Percentiles rank a stretch among this genome's conserved stretches.
phyloP scores from a whole-genome alignment of 2,797 vertebrate species.

The Gymnothorax reevesii region DNA sequence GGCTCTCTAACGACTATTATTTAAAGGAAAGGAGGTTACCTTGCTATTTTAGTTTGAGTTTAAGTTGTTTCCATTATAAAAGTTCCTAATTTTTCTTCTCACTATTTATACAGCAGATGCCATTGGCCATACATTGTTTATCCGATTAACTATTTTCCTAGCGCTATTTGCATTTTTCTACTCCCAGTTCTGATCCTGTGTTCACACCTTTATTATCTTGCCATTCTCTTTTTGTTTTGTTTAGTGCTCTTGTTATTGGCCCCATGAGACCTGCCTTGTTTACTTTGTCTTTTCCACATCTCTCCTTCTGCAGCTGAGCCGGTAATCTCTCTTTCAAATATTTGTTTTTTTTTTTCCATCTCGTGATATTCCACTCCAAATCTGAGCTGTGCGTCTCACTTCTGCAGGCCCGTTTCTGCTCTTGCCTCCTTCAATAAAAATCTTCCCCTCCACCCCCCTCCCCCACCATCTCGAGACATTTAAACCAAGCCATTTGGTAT shows the following conservation, averaged over 20 bases:
- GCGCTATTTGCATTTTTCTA: constrained; percentile 46
- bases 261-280: constrained; percentile 71
- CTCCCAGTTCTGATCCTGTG: constrained; percentile 21
- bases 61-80: constrained; percentile 5
- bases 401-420: constrained; percentile 57
- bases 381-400: constrained; percentile 58
- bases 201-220: constrained; percentile 19
- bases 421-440: constrained; percentile 68
- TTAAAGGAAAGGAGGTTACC: constrained; percentile 44
- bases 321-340: constrained; percentile 78
- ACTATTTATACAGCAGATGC: constrained; percentile 25
- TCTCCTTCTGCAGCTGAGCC: constrained; percentile 66
- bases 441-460: constrained; percentile 43
- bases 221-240: constrained; percentile 51
- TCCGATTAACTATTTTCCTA: constrained; percentile 29
- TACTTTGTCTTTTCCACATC: constrained; percentile 70
- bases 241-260: constrained; percentile 50
- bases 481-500: constrained; percentile 29
- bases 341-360: constrained; percentile 61
- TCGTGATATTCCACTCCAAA: constrained; percentile 39
- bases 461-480: constrained; percentile 34
- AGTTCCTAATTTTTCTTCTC: constrained; percentile 15
- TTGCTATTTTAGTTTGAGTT: constrained; percentile 19
- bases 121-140: constrained; percentile 36
- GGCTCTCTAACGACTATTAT: constrained; percentile 43